phyloP scores from a whole-genome alignment of 2,797 vertebrate species.

The Megalops cyprinoides region DNA sequence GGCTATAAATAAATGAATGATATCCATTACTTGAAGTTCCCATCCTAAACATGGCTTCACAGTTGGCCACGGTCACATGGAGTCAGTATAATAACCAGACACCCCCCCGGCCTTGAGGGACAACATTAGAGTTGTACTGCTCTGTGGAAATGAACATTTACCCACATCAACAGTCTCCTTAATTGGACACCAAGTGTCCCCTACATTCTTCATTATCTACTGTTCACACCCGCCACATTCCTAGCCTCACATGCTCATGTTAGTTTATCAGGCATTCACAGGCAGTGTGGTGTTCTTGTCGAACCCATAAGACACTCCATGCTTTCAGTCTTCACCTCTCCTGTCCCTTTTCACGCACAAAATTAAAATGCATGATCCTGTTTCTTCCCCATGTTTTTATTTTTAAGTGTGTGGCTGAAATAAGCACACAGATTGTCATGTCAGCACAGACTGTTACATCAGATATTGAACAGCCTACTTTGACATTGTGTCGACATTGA shows the following conservation, averaged over 20 bases:
- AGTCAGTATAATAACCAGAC: background rate
- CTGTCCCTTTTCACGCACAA: background rate
- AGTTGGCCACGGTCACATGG: background rate
- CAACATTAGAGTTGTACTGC: background rate
- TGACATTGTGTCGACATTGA: background rate
- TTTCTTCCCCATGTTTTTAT: too few species aligned
- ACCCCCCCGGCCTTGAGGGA: background rate
- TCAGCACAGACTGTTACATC: background rate
- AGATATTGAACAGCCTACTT: background rate
- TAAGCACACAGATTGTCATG: background rate
- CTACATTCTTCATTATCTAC: background rate
- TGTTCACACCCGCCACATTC: background rate
- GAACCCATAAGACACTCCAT: background rate
- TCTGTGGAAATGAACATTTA: background rate
- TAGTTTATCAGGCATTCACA: slow-evolving; percentile 5
- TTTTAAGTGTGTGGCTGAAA: background rate
- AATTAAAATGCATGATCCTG: background rate
- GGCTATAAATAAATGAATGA: slow-evolving; percentile 20
- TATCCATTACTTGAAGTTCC: slow-evolving; percentile 18
- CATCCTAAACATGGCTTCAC: slow-evolving; percentile 13
- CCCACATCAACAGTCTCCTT: background rate
- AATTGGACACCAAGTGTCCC: background rate
- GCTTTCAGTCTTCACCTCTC: background rate
- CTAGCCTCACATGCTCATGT: background rate
- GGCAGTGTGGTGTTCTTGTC: background rate